Evolutionary conservation across 2,888 invertebrate species (phyloP).

Genomic region (Carcina quercana): DNA sequence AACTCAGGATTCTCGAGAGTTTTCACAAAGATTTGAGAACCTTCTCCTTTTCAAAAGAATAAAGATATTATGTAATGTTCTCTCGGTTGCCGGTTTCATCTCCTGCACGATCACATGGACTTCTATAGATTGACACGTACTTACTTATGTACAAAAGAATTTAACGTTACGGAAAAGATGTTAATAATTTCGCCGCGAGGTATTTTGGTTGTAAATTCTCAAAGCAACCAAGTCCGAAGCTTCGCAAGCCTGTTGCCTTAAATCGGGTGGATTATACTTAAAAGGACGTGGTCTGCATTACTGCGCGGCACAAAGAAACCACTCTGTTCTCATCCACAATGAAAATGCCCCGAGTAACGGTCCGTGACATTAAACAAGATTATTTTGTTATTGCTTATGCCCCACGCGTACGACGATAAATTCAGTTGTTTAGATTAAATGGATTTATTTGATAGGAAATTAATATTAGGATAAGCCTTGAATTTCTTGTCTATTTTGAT

Average conservation of each 20-base stretch:
- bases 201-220: not conserved
- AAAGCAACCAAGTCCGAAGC: not conserved
- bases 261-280: conserved; percentile 5
- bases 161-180: not conserved
- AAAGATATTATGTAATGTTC: no score
- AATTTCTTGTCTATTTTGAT: no score
- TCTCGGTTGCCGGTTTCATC: no score
- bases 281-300: conserved; percentile 4
- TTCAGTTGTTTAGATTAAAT: conserved; percentile 16
- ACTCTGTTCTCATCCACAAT: conserved; percentile 1
- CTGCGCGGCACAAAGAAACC: conserved; percentile 3
- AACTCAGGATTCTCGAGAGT: no score
- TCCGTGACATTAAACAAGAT: conserved; percentile 14
- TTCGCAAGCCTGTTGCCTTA: conserved; percentile 1
- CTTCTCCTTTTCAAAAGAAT: no score
- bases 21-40: no score
- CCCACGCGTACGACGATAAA: conserved; percentile 15
- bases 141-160: no score
- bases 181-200: not conserved
- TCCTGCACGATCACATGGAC: no score
- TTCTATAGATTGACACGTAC: no score
- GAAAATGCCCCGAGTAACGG: conserved; percentile 1
- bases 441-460: conserved; percentile 10
- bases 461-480: no score
- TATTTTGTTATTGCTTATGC: conserved; percentile 20